A percentile compares a stretch with the other conserved stretches of the same genome.
These are phyloP conservation scores for Lichenostomus cassidix DNA, from an alignment of 2,113 vertebrate genomes.

Conservation along the genomic window DNA sequence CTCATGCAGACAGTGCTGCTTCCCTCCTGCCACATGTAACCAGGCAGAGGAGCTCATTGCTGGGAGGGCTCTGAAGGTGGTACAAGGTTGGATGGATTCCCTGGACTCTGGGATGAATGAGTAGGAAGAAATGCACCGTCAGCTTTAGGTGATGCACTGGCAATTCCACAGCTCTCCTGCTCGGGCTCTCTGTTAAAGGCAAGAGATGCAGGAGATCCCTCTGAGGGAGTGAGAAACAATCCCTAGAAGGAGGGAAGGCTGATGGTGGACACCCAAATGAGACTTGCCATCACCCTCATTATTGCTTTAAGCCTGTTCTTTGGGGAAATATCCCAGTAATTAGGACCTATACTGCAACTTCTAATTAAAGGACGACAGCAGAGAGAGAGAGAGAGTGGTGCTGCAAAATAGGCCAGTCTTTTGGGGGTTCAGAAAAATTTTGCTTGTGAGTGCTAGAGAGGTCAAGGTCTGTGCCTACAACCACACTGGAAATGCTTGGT, in stretches of 20 bases:
- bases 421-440: neutral
- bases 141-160: neutral
- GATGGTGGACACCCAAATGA: neutral
- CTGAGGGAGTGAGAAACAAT: neutral
- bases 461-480: neutral
- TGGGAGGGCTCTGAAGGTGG: neutral
- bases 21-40: neutral
- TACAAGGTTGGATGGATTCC: neutral
- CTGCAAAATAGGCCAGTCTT: neutral
- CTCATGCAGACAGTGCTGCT: neutral
- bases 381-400: neutral
- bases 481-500: neutral
- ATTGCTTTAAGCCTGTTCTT: neutral
- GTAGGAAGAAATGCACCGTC: neutral
- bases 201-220: neutral
- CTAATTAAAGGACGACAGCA: accelerated
- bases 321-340: neutral
- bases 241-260: neutral
- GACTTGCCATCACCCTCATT: neutral
- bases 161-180: neutral
- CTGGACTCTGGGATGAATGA: neutral
- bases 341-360: neutral
- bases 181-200: neutral
- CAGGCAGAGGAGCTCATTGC: neutral
- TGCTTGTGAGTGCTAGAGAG: neutral